Evolutionary conservation across 2,888 invertebrate species (phyloP), one percentile per base, ranked within the genome.

Genomic region (Sipha maydis): DNA sequence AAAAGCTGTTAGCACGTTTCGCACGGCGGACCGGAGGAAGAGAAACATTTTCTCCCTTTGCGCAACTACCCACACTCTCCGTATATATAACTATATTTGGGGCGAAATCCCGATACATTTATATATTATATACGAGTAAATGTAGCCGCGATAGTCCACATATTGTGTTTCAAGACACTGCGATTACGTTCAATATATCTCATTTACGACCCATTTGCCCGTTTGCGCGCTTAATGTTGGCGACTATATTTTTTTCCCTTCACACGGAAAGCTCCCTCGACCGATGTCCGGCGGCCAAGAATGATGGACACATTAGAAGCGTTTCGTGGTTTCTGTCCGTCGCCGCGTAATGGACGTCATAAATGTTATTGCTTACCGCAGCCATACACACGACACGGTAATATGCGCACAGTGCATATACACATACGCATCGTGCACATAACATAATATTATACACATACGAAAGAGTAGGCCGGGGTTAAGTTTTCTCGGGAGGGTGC

Each of bases 161-260:
- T 67, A 34, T 34, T 41, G 76, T 67, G 67, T 85, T 77, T 77
- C 77, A 25, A 67, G 67, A 67, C 41, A 31, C 76, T 41, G 9
- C 69, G 77, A 77, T 77, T 84, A 61, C 84, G 84, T 76, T 84
- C 76, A 28, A 76, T 84, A 84, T 84, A 84, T 84, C 75, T 84
- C 84, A 28, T 84, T 84, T 84, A 84, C 77, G 77, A 85, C 67
- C 77, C 77, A 48, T 85, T 85, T 77, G 41, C 28, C 83, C 83
- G 56, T 25, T 34, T 4, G 83, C 28, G 28, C 21, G 21, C 21
- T 48, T 31, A 54, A 80, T 31, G 48, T 71, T 48, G 82, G 80
- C 75, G 76, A 84, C 84, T n/a, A n/a, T 67, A 41, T 76, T 76
- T 76, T 67, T 61, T 67, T 25, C 14, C 14, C 25, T 21, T 56